Conservation (phyloP, 1,140 invertebrate genomes). For the Hycleus cichorii region DNA sequence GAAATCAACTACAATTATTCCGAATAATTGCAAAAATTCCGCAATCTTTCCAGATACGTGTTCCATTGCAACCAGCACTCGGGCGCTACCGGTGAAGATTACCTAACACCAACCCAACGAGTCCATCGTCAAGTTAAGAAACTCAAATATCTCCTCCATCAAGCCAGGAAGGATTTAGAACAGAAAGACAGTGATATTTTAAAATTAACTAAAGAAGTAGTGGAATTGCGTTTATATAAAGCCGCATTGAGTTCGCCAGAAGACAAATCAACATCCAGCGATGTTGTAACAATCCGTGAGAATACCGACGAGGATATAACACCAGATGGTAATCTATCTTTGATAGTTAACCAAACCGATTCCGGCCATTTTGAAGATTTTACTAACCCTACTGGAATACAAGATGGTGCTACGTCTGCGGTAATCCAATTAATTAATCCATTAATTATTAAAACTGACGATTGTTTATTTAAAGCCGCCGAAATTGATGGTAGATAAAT, state of each 20-base stretch:
- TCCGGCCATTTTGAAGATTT: slow-evolving; percentile 80
- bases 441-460: no score
- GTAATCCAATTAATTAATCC: no score
- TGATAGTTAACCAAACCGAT: slow-evolving; percentile 46
- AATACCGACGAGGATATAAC: slow-evolving; percentile 36
- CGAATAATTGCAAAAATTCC: background rate
- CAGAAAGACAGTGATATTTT: slow-evolving; percentile 74
- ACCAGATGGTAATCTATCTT: background rate
- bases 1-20: background rate
- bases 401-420: no score
- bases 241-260: slow-evolving; percentile 66
- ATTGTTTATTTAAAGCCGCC: background rate
- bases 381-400: slow-evolving; percentile 48
- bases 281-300: slow-evolving; percentile 64
- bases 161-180: slow-evolving; percentile 67
- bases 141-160: slow-evolving; percentile 59
- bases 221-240: slow-evolving; percentile 70
- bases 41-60: slow-evolving; percentile 53
- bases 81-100: slow-evolving; percentile 65
- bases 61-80: slow-evolving; percentile 73
- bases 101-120: slow-evolving; percentile 78
- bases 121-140: slow-evolving; percentile 70
- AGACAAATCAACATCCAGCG: slow-evolving; percentile 60
- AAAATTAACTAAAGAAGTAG: slow-evolving; percentile 72
- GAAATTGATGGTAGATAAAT: slow-evolving; percentile 23